These are phyloP conservation scores for Solenodon paradoxus DNA, from an alignment of 2,113 vertebrate species.

Conservation along the genomic window DNA sequence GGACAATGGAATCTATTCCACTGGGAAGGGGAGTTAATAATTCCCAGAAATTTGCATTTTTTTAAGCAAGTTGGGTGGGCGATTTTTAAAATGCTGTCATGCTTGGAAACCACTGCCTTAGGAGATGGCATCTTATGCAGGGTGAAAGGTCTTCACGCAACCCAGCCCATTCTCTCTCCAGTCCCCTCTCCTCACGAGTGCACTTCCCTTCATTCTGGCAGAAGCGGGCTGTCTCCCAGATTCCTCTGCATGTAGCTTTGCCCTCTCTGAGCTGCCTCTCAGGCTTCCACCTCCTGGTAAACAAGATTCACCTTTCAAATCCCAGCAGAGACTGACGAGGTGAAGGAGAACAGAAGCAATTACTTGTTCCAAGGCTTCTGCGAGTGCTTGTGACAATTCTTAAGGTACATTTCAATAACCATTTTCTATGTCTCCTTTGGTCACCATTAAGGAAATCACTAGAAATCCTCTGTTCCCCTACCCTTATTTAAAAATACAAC, in stretches of 20 bases:
- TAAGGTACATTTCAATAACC: constrained; percentile 27
- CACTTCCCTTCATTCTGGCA: neutral
- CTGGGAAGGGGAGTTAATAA: neutral
- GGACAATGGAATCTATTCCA: neutral
- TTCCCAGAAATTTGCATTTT: neutral
- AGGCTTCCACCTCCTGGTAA: neutral
- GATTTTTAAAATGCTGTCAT: neutral
- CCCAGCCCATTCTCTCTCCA: neutral
- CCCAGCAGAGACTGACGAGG: neutral
- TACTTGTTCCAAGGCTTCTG: neutral
- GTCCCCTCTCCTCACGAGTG: accelerated
- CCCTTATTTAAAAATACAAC: constrained; percentile 1
- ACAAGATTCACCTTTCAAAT: neutral
- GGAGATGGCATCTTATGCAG: accelerated
- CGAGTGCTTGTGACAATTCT: neutral
- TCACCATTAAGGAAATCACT: constrained; percentile 20
- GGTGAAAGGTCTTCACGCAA: accelerated
- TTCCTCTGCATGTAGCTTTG: neutral
- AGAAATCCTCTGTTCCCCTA: neutral
- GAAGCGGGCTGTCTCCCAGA: neutral
- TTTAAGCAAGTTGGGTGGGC: neutral
- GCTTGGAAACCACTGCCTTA: neutral
- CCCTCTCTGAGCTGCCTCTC: neutral
- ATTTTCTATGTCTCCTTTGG: neutral
- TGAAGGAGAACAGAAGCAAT: neutral